Base-by-base conservation (phyloP, 2,888 invertebrate genomes). In the Archips xylosteana region DNA sequence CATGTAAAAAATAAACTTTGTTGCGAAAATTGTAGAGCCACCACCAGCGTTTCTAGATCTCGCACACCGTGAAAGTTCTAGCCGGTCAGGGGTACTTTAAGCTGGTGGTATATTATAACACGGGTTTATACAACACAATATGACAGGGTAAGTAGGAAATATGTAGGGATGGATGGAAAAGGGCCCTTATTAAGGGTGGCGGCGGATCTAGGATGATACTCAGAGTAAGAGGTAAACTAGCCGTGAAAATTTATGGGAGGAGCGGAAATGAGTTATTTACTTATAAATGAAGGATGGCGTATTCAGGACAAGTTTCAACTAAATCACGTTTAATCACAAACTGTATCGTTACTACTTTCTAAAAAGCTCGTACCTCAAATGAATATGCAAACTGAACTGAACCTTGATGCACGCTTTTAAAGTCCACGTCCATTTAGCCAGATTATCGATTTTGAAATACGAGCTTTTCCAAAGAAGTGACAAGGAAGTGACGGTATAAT, bases 91-190 rank as follows among this genome's bases (percentile, higher is more conserved):
- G 71, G 5, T 60, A 51, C 15, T 34, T 15, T 23, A 2, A 36
- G 9, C 10, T 75, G 66, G 72, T 62, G 71, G 61, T 74, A 74
- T 71, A 65, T 71, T 71, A 65, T 71, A 75, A 69, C 69, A 60
- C 63, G 71, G 71, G 76, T 72, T 73, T 75, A 70, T 78, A 71
- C 76, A 78, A 77, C 76, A 75, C 76, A 78, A 81, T 82, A 79
- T 80, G 81, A 80, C 77, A 76, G 80, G 80, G 76, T 82, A 81
- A 83, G 82, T 78, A 81, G 81, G 83, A 84, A 84, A 83, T 83
- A 83, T 83, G 82, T 78, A 78, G 80, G 83, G 81, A 78, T 74
- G 78, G 78, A 79, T 76, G 73, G 77, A 59, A 69, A 75, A 76
- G 78, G 79, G 78, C 78, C 78, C 82, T 82, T 82, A 84, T 82